Conservation (phyloP, 35 echinoderm and acorn worm species). For the Holothuria glaberrima region DNA sequence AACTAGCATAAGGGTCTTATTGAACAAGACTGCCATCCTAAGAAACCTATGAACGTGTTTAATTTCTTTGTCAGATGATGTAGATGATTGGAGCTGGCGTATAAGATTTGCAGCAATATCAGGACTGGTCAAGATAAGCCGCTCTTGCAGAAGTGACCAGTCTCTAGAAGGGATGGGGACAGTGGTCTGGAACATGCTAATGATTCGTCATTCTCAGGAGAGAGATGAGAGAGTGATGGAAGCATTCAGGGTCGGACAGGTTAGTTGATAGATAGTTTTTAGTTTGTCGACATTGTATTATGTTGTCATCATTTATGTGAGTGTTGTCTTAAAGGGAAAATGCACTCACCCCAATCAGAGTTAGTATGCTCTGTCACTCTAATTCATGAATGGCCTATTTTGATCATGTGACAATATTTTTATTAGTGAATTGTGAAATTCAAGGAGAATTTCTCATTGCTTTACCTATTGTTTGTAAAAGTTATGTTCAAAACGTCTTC, state of each 20-base stretch:
- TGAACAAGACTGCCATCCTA: background rate
- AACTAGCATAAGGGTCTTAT: background rate
- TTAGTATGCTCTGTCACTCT: no score
- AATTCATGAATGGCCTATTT: no score
- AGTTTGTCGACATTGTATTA: no score
- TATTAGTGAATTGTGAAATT: no score
- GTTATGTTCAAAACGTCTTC: no score
- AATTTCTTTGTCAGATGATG: background rate
- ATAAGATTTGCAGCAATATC: constrained; percentile 86
- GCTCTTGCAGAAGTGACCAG: constrained; percentile 72
- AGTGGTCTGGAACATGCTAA: constrained; percentile 91
- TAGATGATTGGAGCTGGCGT: constrained; percentile 85
- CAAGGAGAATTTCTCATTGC: no score
- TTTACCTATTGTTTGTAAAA: no score
- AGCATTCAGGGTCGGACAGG: constrained; percentile 97
- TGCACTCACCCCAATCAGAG: no score
- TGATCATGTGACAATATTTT: no score
- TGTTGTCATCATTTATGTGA: no score
- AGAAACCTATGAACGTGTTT: background rate
- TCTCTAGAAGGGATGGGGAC: constrained; percentile 87
- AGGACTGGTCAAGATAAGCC: constrained; percentile 86
- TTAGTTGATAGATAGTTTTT: background rate
- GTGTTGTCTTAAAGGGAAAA: no score
- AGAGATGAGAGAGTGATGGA: constrained; percentile 90
- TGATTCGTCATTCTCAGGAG: constrained; percentile 89